These are phyloP conservation scores for Equus quagga DNA, from an alignment of 2,113 vertebrate genomes.

Conservation along the genomic window DNA sequence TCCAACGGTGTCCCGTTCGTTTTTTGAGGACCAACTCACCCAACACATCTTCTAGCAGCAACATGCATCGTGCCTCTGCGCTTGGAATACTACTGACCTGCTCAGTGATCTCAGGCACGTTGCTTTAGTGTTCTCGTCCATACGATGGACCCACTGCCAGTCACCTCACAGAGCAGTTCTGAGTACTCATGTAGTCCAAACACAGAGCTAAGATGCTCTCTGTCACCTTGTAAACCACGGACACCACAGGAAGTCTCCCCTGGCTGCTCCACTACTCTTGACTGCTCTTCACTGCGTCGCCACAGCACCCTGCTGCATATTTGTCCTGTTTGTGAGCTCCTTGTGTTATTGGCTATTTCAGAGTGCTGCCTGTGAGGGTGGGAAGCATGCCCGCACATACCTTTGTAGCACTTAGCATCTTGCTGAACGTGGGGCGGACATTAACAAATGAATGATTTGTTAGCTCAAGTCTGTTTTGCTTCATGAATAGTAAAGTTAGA, in stretches of 20 bases:
- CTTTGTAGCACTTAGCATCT: neutral
- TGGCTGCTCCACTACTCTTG: neutral
- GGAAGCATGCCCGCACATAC: neutral
- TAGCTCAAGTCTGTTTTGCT: neutral
- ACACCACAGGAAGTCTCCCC: neutral
- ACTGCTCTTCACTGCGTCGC: neutral
- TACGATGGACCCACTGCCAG: neutral
- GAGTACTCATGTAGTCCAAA: neutral
- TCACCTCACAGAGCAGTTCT: neutral
- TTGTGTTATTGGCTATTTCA: neutral
- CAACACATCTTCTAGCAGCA: fast-evolving
- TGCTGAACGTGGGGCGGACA: neutral
- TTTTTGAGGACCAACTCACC: neutral
- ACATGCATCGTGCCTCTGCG: neutral
- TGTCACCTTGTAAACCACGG: neutral
- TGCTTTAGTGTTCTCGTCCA: neutral
- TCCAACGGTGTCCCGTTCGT: fast-evolving
- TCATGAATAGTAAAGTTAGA: neutral
- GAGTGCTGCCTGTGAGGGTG: neutral
- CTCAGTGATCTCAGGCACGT: neutral
- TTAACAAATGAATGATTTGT: neutral
- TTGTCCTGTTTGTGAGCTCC: neutral
- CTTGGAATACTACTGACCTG: fast-evolving
- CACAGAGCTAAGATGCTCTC: neutral
- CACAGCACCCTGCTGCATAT: fast-evolving